phyloP scores from a whole-genome alignment of 64 coral and sea anemone species.

The Stylophora pistillata region DNA sequence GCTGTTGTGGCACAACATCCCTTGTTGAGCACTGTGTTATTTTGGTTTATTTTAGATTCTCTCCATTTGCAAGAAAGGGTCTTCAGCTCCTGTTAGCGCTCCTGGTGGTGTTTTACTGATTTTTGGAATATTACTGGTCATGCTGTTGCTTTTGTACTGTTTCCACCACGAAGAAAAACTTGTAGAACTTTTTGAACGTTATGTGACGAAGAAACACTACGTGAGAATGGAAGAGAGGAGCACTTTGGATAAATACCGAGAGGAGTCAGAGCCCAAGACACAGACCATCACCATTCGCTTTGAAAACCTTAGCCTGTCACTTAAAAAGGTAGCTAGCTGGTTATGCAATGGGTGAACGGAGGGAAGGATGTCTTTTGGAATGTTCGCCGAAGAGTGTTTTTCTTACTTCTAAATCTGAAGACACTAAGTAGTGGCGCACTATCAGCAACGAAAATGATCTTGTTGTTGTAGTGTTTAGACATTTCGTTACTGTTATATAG shows the following conservation, averaged over 20 bases:
- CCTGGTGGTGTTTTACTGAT: slow-evolving; percentile 32
- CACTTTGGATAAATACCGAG: background rate
- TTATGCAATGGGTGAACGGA: background rate
- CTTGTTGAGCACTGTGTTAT: background rate
- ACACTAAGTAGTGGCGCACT: no score
- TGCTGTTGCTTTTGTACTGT: slow-evolving; percentile 9
- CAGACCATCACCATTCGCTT: slow-evolving; percentile 30
- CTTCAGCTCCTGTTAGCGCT: slow-evolving; percentile 31
- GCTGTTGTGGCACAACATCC: no score
- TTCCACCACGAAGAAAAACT: slow-evolving; percentile 17
- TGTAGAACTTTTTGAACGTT: background rate
- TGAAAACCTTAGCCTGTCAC: slow-evolving; percentile 22
- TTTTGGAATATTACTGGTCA: slow-evolving; percentile 1
- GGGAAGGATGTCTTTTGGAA: background rate
- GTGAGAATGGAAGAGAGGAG: no score
- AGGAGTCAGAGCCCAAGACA: background rate
- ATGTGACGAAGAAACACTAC: background rate
- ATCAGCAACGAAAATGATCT: no score
- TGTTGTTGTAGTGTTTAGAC: no score
- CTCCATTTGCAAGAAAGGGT: slow-evolving; percentile 31
- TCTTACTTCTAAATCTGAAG: no score
- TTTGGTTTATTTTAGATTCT: slow-evolving; percentile 6
- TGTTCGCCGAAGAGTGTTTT: no score
- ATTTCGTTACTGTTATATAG: no score
- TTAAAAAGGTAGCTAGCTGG: slow-evolving; percentile 2